Percentiles rank a stretch among this genome's conserved stretches.
Conservation (phyloP, 2,797 vertebrate genomes). For the Diglossa cyanea region DNA sequence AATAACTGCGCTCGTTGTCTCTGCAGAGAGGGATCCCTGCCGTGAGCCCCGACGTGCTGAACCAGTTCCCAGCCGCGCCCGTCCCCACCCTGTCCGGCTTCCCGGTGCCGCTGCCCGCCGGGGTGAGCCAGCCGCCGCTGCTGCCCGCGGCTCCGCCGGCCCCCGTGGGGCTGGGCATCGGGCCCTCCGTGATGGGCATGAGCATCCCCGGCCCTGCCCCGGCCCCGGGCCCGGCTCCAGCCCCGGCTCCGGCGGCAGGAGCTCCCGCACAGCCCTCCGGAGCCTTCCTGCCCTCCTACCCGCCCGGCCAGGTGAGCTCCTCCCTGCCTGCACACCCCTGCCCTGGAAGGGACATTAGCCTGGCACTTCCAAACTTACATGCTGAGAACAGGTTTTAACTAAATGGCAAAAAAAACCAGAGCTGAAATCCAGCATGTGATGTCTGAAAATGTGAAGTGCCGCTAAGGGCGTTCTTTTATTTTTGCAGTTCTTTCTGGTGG, state of each 20-base stretch:
- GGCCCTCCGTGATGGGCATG: conserved; percentile 81
- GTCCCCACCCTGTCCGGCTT: conserved; percentile 89
- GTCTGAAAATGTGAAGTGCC: neutral
- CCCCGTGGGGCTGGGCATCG: conserved; percentile 80
- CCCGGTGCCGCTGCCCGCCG: conserved; percentile 81
- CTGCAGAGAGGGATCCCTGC: conserved; percentile 89
- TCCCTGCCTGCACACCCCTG: neutral
- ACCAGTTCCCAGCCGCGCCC: conserved; percentile 91
- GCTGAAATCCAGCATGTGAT: rapidly evolving
- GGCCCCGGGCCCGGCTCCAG: neutral
- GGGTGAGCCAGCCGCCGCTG: conserved; percentile 84
- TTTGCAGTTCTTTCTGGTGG: neutral
- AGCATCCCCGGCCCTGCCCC: conserved; percentile 59
- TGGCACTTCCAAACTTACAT: rapidly evolving
- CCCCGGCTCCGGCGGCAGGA: conserved; percentile 37
- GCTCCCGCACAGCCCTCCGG: conserved; percentile 56
- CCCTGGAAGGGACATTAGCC: neutral
- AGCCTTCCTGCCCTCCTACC: conserved; percentile 73
- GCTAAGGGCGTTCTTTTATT: neutral
- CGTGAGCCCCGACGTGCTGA: conserved; percentile 89
- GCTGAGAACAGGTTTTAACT: neutral
- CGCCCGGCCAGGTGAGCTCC: conserved; percentile 69
- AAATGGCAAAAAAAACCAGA: neutral
- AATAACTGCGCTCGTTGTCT: neutral
- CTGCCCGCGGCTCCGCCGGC: conserved; percentile 73